Percentiles rank a stretch among this genome's conserved stretches.
phyloP scores from a whole-genome alignment of 2,888 invertebrate genomes.

The Orthosia gracilis region DNA sequence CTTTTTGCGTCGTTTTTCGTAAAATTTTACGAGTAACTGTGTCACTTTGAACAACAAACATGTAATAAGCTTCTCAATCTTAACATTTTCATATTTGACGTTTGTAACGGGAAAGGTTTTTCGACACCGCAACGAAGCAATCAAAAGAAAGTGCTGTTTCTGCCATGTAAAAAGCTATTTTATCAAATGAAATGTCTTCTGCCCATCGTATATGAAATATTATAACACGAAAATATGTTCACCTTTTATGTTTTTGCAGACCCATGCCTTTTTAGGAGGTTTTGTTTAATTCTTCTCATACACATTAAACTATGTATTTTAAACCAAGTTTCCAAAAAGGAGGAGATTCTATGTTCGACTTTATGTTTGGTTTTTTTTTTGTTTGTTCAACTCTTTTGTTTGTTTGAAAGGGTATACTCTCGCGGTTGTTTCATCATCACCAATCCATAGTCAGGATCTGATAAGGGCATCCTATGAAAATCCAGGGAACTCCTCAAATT shows the following conservation, averaged over 20 bases:
- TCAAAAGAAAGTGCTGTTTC: constrained; percentile 44
- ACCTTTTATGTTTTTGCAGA: not conserved
- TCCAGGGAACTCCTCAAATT: too few species aligned
- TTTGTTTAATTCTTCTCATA: constrained; percentile 11
- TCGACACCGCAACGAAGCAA: constrained; percentile 30
- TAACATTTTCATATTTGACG: constrained; percentile 54
- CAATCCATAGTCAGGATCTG: too few species aligned
- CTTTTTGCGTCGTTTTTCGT: constrained; percentile 58
- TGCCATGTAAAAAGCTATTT: constrained; percentile 26
- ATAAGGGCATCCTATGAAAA: too few species aligned
- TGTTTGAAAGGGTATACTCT: too few species aligned
- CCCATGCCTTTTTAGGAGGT: not conserved
- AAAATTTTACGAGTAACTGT: constrained; percentile 61
- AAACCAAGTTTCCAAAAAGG: too few species aligned
- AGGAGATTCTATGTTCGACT: too few species aligned
- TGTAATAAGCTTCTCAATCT: constrained; percentile 63
- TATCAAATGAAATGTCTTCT: constrained; percentile 19
- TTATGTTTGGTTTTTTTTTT: too few species aligned
- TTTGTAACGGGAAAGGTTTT: constrained; percentile 46
- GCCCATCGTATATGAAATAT: not conserved
- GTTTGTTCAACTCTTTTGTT: too few species aligned
- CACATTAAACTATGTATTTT: too few species aligned
- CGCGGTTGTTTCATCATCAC: too few species aligned
- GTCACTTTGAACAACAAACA: constrained; percentile 56
- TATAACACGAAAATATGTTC: constrained; percentile 2